A percentile compares a stretch with the other conserved stretches of the same genome.
These are phyloP conservation scores for Galerucella nymphaeae DNA, from an alignment of 2,888 invertebrate species.

Conservation along the genomic window DNA sequence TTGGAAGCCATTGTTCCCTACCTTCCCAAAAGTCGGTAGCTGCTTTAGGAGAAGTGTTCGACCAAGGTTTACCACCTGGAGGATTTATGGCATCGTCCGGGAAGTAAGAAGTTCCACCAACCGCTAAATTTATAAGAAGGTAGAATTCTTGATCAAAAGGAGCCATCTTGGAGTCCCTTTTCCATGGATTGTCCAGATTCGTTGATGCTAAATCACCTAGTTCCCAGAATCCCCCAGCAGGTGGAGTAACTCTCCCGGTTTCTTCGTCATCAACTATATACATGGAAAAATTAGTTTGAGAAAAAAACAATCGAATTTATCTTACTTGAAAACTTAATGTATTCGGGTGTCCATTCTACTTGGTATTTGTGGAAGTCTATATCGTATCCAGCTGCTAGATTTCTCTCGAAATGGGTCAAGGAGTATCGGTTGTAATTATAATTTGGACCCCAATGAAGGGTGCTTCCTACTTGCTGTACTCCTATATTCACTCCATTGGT, in stretches of 20 bases:
- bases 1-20: slow-evolving; percentile 68
- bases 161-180: slow-evolving; percentile 68
- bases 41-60: slow-evolving; percentile 63
- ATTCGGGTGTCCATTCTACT: slow-evolving; percentile 74
- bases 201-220: slow-evolving; percentile 69
- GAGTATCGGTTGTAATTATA: slow-evolving; percentile 65
- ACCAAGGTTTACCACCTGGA: slow-evolving; percentile 74
- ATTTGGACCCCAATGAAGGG: slow-evolving; percentile 76
- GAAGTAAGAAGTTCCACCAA: slow-evolving; percentile 75
- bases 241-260: slow-evolving; percentile 67
- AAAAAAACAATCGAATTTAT: not conserved
- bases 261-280: slow-evolving; percentile 66
- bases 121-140: slow-evolving; percentile 68
- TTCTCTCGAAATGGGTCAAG: slow-evolving; percentile 66
- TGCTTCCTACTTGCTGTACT: slow-evolving; percentile 69
- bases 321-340: slow-evolving; percentile 64
- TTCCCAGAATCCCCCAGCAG: slow-evolving; percentile 74
- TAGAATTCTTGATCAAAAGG: slow-evolving; percentile 78
- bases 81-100: slow-evolving; percentile 69
- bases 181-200: slow-evolving; percentile 71
- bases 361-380: slow-evolving; percentile 73
- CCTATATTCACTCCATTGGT: slow-evolving; percentile 65
- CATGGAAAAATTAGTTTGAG: not conserved
- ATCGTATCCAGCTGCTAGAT: slow-evolving; percentile 66
- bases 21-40: slow-evolving; percentile 72